Conservation (phyloP, 1,140 invertebrate genomes). For the Drepana arcuata region DNA sequence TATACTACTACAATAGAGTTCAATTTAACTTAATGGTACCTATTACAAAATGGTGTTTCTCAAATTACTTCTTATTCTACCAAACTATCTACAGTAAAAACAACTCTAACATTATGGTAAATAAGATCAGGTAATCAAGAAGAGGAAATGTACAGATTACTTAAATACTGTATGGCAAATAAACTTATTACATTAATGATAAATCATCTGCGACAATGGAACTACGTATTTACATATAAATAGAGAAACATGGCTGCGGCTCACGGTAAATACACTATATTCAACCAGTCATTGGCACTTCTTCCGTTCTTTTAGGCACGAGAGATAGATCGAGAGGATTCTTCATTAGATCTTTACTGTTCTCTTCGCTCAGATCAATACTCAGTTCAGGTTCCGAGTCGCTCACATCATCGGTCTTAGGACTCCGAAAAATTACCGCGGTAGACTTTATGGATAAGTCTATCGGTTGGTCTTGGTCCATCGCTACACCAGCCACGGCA, state of each 20-base stretch:
- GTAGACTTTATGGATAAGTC: conserved; percentile 81
- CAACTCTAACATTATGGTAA: conserved; percentile 33
- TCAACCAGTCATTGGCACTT: conserved; percentile 67
- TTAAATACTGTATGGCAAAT: conserved; percentile 70
- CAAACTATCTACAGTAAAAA: conserved; percentile 30
- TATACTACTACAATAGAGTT: no score
- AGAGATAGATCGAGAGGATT: conserved; percentile 80
- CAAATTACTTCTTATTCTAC: no score
- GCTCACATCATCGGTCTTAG: conserved; percentile 66
- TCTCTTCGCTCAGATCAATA: conserved; percentile 64
- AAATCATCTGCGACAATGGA: conserved; percentile 16
- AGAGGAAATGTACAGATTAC: conserved; percentile 48
- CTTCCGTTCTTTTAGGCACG: conserved; percentile 64
- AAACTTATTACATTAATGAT: conserved; percentile 43
- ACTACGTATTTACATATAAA: conserved; percentile 46
- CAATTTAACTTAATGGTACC: no score
- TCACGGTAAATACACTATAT: conserved; percentile 11
- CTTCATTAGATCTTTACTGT: conserved; percentile 64
- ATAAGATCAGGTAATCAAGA: conserved; percentile 52
- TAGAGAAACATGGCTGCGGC: conserved; percentile 23
- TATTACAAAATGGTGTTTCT: no score
- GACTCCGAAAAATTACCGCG: conserved; percentile 65
- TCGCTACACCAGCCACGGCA: conserved; percentile 74
- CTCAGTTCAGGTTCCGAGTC: conserved; percentile 65
- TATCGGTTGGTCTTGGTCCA: conserved; percentile 81